Conservation (phyloP, 2,888 invertebrate species). For the Thyatira batis region DNA sequence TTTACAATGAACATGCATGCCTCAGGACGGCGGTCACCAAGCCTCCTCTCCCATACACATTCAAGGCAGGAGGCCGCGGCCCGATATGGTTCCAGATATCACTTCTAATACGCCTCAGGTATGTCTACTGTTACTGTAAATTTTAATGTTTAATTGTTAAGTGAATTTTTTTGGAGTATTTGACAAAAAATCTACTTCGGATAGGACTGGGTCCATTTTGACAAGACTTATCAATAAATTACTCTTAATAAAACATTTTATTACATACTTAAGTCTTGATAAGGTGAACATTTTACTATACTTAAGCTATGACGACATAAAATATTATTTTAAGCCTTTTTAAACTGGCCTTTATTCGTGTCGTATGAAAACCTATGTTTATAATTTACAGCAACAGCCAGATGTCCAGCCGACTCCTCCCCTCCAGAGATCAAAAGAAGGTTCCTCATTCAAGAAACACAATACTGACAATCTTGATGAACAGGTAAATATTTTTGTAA, state of each 20-base stretch:
- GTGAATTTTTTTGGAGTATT: too few species aligned
- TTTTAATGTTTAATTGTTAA: too few species aligned
- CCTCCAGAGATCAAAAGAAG: slow-evolving; percentile 60
- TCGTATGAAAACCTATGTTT: too few species aligned
- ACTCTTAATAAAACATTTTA: too few species aligned
- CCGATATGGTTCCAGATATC: slow-evolving; percentile 85
- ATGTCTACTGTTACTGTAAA: slow-evolving; percentile 7
- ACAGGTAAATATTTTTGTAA: slow-evolving; percentile 46
- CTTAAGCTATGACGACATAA: too few species aligned
- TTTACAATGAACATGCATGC: slow-evolving; percentile 25
- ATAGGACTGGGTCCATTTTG: too few species aligned
- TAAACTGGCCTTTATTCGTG: too few species aligned
- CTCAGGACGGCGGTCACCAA: slow-evolving; percentile 46
- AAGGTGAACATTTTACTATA: too few species aligned
- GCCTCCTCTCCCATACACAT: slow-evolving; percentile 67
- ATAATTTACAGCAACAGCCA: slow-evolving; percentile 61
- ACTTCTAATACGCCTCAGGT: slow-evolving; percentile 77
- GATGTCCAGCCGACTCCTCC: slow-evolving; percentile 73
- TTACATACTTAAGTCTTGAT: neutral
- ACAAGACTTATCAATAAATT: too few species aligned
- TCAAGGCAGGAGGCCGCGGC: slow-evolving; percentile 54
- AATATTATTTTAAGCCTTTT: too few species aligned
- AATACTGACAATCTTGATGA: slow-evolving; percentile 72
- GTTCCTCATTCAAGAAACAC: slow-evolving; percentile 68
- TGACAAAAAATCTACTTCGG: too few species aligned